A percentile compares a stretch with the other conserved stretches of the same genome.
Conservation (phyloP, 2,888 invertebrate species). For the Pheosia tremula region DNA sequence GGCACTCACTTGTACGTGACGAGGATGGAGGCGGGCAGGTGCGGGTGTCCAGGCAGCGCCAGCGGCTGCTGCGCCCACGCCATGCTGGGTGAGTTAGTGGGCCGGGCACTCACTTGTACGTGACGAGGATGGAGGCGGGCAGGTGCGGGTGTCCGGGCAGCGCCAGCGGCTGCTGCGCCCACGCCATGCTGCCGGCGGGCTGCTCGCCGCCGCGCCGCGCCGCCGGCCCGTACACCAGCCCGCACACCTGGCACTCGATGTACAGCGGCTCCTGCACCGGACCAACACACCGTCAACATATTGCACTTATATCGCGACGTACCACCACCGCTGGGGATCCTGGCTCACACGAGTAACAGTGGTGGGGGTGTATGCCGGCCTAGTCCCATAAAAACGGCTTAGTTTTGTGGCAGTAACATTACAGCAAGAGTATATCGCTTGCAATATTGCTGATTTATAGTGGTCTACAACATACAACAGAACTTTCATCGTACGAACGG, state of each 20-base stretch:
- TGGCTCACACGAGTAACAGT: too few relatives aligned
- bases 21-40: conserved; percentile 89
- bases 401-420: too few relatives aligned
- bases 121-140: conserved; percentile 92
- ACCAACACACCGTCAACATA: not conserved
- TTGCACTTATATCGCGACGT: too few relatives aligned
- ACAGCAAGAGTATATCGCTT: too few relatives aligned
- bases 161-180: conserved; percentile 89
- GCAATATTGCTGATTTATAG: too few relatives aligned
- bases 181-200: conserved; percentile 52
- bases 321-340: too few relatives aligned
- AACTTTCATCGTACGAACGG: too few relatives aligned
- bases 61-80: conserved; percentile 89
- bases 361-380: too few relatives aligned
- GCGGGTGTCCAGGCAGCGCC: conserved; percentile 83
- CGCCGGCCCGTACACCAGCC: conserved; percentile 88
- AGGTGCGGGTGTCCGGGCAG: conserved; percentile 83
- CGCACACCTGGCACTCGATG: conserved; percentile 94
- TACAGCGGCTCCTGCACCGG: conserved; percentile 84
- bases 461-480: too few relatives aligned
- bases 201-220: conserved; percentile 85
- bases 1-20: conserved; percentile 82
- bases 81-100: conserved; percentile 8
- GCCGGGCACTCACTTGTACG: conserved; percentile 54
- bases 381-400: too few relatives aligned